Base-by-base conservation (phyloP, 2,797 vertebrate genomes). In the Gymnoscopelus braueri region DNA sequence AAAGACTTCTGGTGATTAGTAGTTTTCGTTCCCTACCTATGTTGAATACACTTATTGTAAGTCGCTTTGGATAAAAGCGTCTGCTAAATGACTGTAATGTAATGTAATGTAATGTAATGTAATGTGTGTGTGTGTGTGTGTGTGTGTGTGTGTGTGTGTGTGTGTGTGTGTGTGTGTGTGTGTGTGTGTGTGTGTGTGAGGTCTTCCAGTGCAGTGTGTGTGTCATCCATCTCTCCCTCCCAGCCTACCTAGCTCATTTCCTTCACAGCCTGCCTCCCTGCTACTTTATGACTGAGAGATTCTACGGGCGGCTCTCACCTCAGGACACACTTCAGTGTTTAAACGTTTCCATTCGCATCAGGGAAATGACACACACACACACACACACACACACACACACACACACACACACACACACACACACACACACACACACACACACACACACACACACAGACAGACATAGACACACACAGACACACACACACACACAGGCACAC, bases 231-330 rank as follows among this genome's bases (percentile, higher is more conserved):
- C 65, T 87, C 77, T 84, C 67, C 72, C 79, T 89, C 19, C 81
- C 84, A 77, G 83, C 82, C 84, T 84, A 84, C 88, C 82, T 60
- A 85, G 85, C 90, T 92, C 89, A 90, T 90, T 91, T 91, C 89
- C 89, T 89, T 84, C 78, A 84, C 84, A 87, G 71, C 84, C 86
- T 78, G 85, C 87, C 88, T 89, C 87, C 90, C 91, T 0, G 85
- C 91, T 90, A 91, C 88, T 92, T 93, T 92, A 91, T 90, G 90
- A 92, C 89, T 74, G 84, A 85, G 87, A 88, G 88, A 87, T 87
- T 90, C 88, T 89, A 84, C 87, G 19, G 19, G 19, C 19, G 81
- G 84, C 84, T 89, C 82, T 91, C 88, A 90, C 91, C 90, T 92
- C 87, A 85, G 88, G 87, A 91, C 83, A 91, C 86, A 89, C 88